These are phyloP conservation scores for Empidonax traillii DNA, from an alignment of 2,113 vertebrate genomes.

Conservation along the genomic window DNA sequence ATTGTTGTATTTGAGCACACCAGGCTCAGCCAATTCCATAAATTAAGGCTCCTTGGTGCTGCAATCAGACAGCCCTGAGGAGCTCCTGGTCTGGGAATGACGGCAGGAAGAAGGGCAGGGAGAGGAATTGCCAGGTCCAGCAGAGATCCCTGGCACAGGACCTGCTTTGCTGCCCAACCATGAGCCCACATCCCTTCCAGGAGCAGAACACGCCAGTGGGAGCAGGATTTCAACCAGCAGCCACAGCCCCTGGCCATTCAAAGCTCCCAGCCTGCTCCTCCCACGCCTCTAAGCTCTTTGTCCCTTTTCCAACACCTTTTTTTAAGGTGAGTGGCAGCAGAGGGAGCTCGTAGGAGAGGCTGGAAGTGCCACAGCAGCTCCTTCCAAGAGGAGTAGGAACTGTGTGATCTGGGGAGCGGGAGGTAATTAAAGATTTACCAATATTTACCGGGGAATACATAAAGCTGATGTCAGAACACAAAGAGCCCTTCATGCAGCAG, in stretches of 20 bases:
- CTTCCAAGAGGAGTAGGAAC: neutral
- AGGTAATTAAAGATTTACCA: slow-evolving; percentile 22
- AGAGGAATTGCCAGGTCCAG: neutral
- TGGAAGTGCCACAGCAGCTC: neutral
- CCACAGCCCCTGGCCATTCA: neutral
- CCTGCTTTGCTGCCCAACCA: neutral
- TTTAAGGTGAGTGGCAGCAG: neutral
- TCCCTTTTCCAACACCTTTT: neutral
- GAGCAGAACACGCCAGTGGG: slow-evolving; percentile 61
- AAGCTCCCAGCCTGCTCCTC: neutral
- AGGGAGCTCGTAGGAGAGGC: neutral
- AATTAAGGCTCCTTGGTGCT: neutral
- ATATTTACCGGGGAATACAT: neutral
- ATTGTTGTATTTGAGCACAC: neutral
- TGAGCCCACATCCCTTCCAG: slow-evolving; percentile 66
- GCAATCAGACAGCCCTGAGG: neutral
- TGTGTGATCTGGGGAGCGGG: accelerated
- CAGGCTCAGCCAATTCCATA: neutral
- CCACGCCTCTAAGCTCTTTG: no score
- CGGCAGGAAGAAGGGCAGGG: neutral
- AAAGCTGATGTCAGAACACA: neutral
- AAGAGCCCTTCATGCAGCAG: neutral
- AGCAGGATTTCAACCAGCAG: neutral
- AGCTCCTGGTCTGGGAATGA: neutral
- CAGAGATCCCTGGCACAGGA: neutral